phyloP scores from a whole-genome alignment of 2,113 vertebrate species.

The Epinephelus lanceolatus region DNA sequence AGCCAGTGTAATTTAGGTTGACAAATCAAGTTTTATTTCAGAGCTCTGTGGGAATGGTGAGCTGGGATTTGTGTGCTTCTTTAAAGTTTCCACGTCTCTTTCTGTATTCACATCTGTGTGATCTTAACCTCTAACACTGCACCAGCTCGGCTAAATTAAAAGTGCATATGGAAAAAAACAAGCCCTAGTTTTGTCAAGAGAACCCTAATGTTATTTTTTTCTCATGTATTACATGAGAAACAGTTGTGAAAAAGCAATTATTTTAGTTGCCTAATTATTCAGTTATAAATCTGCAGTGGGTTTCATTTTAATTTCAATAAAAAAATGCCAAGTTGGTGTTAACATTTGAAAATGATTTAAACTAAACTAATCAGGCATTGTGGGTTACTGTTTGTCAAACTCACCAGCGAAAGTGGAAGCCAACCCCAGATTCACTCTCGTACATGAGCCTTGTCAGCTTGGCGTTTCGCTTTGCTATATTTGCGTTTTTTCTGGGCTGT shows the following conservation, averaged over 20 bases:
- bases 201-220: not conserved
- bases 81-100: constrained; percentile 13
- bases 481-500: no score
- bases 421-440: no score
- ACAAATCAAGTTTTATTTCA: constrained; percentile 63
- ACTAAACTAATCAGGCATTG: no score
- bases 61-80: constrained; percentile 26
- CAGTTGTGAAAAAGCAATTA: not conserved
- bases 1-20: constrained; percentile 53
- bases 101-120: constrained; percentile 6
- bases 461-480: no score
- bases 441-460: no score
- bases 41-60: constrained; percentile 27
- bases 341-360: not conserved
- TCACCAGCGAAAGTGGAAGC: no score
- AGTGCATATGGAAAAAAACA: not conserved
- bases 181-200: not conserved
- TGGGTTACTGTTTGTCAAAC: no score
- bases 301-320: not conserved
- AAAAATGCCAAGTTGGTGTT: no score
- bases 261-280: not conserved
- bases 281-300: not conserved
- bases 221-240: not conserved
- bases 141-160: constrained; percentile 25
- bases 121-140: constrained; percentile 19